Base-by-base conservation (phyloP, 2,888 invertebrate species). In the Matsumyia berberina region DNA sequence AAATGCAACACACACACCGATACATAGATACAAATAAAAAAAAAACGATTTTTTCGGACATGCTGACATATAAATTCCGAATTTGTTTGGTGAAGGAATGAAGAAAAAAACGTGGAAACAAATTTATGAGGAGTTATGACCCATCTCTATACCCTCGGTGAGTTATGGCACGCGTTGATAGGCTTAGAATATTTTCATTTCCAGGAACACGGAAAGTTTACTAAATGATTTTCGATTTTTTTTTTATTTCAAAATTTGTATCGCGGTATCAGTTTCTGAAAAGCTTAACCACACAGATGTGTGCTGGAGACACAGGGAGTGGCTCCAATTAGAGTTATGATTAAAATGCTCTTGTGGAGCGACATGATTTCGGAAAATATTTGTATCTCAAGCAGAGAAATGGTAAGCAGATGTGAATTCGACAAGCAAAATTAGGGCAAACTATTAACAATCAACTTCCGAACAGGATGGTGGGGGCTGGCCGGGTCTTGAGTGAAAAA, bases 101-200 rank as follows among this genome's bases (percentile, higher is more conserved):
- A 58, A 57, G 39, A 3, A 24, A 24, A 24, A 24, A 3, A 3
- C 4, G 51, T 72, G 73, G 62, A 3, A 76, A 80, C 85, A 58
- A 85, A 85, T 85, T 85, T 85, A 85, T 85, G 85, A 85, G 64
- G 44, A 85, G 74, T 76, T 85, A 85, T 85, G 80, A 85, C 69
- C 74, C 80, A 74, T 80, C 85, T 70, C 70, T 29, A 62, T 69
- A 53, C 76, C 74, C 11, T 5, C 62, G 7, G 51, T 73, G 67
- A 85, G 39, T 85, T 80, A 76, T 85, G 79, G 73, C 67, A 74
- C 73, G 57, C 85, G 42, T 70, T 60, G 74, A 85, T 74, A 46
- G 80, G 74, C 70, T 85, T 60, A 74, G 80, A 80, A 80, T 66
- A 58, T 70, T 66, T 70, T 58, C 46, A 66, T 80, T 60, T 80